A percentile compares a stretch with the other conserved stretches of the same genome.
Conservation (phyloP, 2,888 invertebrate genomes). For the Frankliniella intonsa region DNA sequence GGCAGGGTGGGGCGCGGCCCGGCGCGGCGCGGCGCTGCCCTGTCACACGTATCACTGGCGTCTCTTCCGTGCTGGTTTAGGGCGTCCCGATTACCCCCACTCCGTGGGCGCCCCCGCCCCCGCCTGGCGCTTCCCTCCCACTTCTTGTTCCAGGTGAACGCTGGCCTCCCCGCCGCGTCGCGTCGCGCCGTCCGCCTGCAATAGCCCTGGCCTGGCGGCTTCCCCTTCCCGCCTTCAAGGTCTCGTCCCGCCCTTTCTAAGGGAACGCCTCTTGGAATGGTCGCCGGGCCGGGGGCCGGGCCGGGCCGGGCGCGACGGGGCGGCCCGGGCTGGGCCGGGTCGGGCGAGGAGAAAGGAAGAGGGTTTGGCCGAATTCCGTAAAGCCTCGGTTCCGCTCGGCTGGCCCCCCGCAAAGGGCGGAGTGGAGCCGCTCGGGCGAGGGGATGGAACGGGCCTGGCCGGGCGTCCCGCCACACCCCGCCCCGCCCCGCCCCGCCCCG, state of each 20-base stretch:
- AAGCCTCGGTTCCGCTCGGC: conserved; percentile 23
- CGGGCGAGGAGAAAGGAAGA: background rate
- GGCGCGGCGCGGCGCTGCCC: background rate
- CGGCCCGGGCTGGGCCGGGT: background rate
- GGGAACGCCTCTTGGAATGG: background rate
- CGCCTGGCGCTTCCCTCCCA: background rate
- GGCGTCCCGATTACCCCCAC: too few species aligned
- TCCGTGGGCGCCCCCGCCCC: background rate
- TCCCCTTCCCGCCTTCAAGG: background rate
- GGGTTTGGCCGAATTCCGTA: conserved; percentile 14
- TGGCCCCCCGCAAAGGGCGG: conserved; percentile 7
- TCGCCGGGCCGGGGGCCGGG: background rate
- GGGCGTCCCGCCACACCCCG: background rate
- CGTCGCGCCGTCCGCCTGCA: background rate
- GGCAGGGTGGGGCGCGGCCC: background rate
- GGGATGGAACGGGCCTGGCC: background rate
- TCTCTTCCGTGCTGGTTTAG: background rate
- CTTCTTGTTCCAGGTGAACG: background rate
- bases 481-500: background rate
- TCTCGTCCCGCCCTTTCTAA: background rate
- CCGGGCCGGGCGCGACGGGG: background rate
- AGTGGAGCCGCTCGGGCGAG: background rate
- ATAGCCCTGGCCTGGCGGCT: background rate
- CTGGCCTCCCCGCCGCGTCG: background rate
- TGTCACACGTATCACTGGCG: background rate